These are phyloP conservation scores for Phasianus colchicus DNA, from an alignment of 2,113 vertebrate genomes.

Conservation along the genomic window DNA sequence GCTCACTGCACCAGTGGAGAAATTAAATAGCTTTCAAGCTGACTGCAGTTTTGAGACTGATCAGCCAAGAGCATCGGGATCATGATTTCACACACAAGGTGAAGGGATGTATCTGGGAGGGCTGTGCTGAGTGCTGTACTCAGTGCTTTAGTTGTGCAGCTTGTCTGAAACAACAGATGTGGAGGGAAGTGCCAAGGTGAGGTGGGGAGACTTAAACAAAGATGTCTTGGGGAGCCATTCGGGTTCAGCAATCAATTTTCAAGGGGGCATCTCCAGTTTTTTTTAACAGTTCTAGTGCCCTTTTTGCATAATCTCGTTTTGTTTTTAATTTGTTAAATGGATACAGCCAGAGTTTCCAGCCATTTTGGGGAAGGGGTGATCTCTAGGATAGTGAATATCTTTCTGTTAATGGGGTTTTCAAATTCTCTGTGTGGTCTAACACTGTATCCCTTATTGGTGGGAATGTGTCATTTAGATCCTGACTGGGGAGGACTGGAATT, in stretches of 20 bases:
- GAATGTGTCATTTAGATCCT: conserved; percentile 92
- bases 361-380: neutral
- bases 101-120: neutral
- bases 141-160: neutral
- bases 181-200: neutral
- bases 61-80: neutral
- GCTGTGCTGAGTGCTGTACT: neutral
- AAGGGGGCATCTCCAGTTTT: neutral
- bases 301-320: neutral
- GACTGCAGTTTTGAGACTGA: neutral
- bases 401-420: conserved; percentile 54
- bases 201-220: neutral
- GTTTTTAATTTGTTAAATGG: neutral
- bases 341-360: neutral
- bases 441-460: conserved; percentile 82
- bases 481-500: conserved; percentile 99
- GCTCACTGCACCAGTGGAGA: neutral
- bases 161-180: neutral
- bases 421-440: conserved; percentile 80
- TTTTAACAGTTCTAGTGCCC: neutral
- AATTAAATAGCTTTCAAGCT: neutral
- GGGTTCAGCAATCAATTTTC: neutral
- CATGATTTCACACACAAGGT: rapidly evolving
- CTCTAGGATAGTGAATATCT: conserved; percentile 9
- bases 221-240: neutral